phyloP scores from a whole-genome alignment of 2,113 vertebrate species.

The Leiothrix lutea region DNA sequence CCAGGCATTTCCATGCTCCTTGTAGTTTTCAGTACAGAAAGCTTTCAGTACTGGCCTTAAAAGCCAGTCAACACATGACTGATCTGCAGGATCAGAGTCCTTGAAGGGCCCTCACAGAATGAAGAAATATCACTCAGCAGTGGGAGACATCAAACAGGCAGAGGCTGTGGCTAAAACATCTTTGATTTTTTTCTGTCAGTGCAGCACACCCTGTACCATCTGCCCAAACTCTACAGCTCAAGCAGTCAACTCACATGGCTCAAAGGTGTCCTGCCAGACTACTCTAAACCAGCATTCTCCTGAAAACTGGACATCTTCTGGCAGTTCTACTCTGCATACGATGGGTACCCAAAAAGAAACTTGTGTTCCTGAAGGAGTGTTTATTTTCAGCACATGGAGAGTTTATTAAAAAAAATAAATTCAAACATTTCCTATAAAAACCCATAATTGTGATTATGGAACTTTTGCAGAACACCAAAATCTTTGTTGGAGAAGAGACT shows the following conservation, averaged over 20 bases:
- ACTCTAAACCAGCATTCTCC: background rate
- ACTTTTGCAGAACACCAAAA: background rate
- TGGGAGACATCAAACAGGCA: background rate
- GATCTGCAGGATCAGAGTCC: background rate
- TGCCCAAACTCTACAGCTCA: background rate
- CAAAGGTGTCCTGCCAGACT: background rate
- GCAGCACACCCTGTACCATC: background rate
- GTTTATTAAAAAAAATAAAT: background rate
- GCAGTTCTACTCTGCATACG: background rate
- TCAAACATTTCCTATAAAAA: background rate
- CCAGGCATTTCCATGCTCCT: background rate
- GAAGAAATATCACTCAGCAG: background rate
- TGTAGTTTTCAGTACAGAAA: background rate
- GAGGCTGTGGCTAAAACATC: background rate
- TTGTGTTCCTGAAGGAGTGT: rapidly evolving
- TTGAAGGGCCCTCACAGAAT: background rate
- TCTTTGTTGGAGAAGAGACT: background rate
- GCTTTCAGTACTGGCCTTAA: background rate
- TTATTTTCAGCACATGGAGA: rapidly evolving
- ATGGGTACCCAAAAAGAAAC: background rate
- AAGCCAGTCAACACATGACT: background rate
- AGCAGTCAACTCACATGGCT: background rate
- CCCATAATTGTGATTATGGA: background rate
- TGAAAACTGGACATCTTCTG: background rate
- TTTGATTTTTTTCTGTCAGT: background rate